phyloP scores from a whole-genome alignment of 2,113 vertebrate genomes.

The Petaurus breviceps region DNA sequence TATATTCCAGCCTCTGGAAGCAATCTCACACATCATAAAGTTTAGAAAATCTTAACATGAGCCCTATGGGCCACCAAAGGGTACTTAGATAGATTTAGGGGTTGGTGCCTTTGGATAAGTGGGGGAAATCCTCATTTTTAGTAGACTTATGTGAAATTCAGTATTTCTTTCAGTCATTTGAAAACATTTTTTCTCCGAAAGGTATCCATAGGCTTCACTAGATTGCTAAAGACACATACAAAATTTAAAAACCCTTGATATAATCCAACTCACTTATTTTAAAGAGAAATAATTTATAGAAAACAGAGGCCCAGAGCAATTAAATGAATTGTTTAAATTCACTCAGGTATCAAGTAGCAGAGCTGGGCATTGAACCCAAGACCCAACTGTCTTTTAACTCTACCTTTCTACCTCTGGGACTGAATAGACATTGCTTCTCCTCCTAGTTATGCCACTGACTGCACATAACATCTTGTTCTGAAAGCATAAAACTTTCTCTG shows the following conservation, averaged over 20 bases:
- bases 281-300: neutral
- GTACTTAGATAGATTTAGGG: neutral
- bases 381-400: neutral
- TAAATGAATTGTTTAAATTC: neutral
- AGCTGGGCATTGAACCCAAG: neutral
- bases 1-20: neutral
- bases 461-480: neutral
- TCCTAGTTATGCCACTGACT: neutral
- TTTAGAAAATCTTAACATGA: neutral
- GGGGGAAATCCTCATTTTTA: neutral
- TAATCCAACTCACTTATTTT: neutral
- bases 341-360: neutral
- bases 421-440: neutral
- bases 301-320: neutral
- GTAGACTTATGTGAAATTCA: neutral
- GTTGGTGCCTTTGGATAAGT: neutral
- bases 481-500: neutral
- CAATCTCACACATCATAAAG: neutral
- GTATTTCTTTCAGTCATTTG: neutral
- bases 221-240: neutral
- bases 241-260: neutral
- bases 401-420: neutral
- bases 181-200: neutral
- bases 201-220: neutral
- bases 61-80: neutral